A percentile compares a stretch with the other conserved stretches of the same genome.
Conservation (phyloP, 2,888 invertebrate genomes). For the Notodonta ziczac region DNA sequence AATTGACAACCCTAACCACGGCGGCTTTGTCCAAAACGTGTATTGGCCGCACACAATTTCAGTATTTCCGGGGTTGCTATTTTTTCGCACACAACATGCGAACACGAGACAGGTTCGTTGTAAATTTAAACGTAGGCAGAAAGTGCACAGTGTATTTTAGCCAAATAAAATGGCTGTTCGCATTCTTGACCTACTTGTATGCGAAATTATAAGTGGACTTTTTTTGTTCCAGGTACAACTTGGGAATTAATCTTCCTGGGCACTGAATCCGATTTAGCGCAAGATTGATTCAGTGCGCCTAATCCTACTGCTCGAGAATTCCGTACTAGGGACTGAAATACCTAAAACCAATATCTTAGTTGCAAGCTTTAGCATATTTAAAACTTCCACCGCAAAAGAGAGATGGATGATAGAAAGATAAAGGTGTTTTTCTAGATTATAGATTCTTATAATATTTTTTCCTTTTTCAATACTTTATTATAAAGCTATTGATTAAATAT, state of each 20-base stretch:
- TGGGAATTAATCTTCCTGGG: neutral
- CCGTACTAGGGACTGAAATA: neutral
- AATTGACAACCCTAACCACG: conserved; percentile 18
- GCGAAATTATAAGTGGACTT: neutral
- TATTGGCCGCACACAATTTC: conserved; percentile 9
- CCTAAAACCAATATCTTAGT: neutral
- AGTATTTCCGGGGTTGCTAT: neutral
- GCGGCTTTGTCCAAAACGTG: conserved; percentile 12
- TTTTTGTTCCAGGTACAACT: neutral
- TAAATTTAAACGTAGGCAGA: conserved; percentile 3
- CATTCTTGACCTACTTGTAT: neutral
- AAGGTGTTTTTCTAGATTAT: too few relatives aligned
- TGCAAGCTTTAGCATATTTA: conserved; percentile 3
- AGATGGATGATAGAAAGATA: neutral
- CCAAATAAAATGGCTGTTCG: neutral
- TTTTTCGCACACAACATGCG: conserved; percentile 3
- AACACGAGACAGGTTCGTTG: conserved; percentile 1
- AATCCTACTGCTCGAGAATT: conserved; percentile 1
- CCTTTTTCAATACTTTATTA: too few relatives aligned
- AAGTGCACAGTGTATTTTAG: neutral
- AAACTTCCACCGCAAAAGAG: neutral
- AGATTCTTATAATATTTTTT: too few relatives aligned
- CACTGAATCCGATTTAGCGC: neutral
- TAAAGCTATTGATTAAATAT: too few relatives aligned
- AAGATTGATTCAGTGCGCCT: neutral